phyloP scores from a whole-genome alignment of 1,140 invertebrate species.

The Aphelenchoides besseyi region DNA sequence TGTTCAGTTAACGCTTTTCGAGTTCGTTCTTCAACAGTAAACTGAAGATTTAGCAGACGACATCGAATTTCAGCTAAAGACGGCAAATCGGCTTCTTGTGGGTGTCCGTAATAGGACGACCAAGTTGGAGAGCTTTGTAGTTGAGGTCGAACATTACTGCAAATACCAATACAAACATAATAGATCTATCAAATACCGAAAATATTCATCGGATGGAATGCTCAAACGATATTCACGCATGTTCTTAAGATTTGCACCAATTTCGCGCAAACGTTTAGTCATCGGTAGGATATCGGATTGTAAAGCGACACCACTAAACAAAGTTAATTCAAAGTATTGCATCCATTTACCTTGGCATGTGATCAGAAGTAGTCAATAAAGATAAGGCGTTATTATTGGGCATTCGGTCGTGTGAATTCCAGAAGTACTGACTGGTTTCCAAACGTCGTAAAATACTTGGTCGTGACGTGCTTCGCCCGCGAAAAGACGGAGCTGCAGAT shows the following conservation, averaged over 20 bases:
- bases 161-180: neutral
- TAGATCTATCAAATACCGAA: constrained; percentile 1
- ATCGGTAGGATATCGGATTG: neutral
- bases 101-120: neutral
- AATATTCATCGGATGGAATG: constrained; percentile 9
- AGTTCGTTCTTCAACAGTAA: constrained; percentile 8
- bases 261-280: constrained; percentile 3
- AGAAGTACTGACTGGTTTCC: constrained; percentile 19
- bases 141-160: neutral
- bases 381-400: neutral
- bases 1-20: constrained; percentile 3
- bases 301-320: constrained; percentile 6
- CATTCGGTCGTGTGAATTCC: neutral
- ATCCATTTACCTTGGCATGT: neutral
- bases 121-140: neutral
- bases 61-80: constrained; percentile 17
- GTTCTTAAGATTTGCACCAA: neutral
- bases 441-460: constrained; percentile 6
- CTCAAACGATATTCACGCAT: constrained; percentile 14
- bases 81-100: constrained; percentile 11
- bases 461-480: neutral
- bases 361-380: neutral
- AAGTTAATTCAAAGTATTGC: neutral
- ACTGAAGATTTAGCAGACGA: constrained; percentile 14
- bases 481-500: neutral